These are phyloP conservation scores for Mystacornis crossleyi DNA, from an alignment of 2,113 vertebrate species.

Conservation along the genomic window DNA sequence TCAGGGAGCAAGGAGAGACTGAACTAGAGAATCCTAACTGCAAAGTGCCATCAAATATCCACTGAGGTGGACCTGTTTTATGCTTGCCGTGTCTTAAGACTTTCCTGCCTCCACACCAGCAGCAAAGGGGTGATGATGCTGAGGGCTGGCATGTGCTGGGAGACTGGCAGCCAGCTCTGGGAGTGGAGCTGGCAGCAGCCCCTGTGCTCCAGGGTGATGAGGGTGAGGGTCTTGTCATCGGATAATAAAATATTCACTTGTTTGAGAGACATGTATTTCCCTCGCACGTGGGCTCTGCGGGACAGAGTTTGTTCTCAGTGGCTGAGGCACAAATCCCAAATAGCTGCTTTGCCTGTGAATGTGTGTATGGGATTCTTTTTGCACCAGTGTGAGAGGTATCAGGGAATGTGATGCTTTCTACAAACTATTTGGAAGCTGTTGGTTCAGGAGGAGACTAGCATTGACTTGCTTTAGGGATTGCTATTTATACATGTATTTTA, in stretches of 20 bases:
- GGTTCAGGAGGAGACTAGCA: not conserved
- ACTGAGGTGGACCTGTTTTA: not conserved
- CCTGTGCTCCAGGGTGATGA: not conserved
- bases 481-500: slow-evolving; percentile 13
- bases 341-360: not conserved
- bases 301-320: not conserved
- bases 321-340: not conserved
- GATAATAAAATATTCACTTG: not conserved
- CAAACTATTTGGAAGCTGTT: not conserved
- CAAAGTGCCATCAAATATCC: not conserved
- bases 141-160: not conserved
- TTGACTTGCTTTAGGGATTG: not conserved
- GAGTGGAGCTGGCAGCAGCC: not conserved
- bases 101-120: not conserved
- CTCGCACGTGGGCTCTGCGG: not conserved
- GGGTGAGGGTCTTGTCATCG: not conserved
- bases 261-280: not conserved
- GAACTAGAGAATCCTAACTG: not conserved
- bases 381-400: not conserved
- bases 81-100: not conserved
- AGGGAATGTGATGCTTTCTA: not conserved
- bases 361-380: not conserved
- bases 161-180: not conserved
- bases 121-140: not conserved
- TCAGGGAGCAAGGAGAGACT: not conserved